Evolutionary conservation across 2,888 invertebrate genomes (phyloP), one percentile per base, ranked within the genome.

Genomic region (Acronicta aceris): DNA sequence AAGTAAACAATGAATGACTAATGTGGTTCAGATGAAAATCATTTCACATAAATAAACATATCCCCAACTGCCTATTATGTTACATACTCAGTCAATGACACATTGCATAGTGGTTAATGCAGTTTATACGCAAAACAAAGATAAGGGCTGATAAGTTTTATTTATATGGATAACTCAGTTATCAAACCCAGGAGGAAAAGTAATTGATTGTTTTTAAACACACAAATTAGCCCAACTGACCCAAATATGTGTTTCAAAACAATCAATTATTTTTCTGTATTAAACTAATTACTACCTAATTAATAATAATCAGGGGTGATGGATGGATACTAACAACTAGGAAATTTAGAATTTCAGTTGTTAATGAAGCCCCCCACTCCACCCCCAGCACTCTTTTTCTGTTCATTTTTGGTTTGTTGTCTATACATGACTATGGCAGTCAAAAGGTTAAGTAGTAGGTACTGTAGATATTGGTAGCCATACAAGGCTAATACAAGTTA

Each of bases 121-220:
- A 78, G 58, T 63, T 64, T 55, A 47, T 49, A 68, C 62, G 62
- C 74, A 67, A 57, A 78, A 63, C 65, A 59, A 13, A 65, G 88
- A 89, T 89, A 88, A 87, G 73, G 51, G 60, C 54, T 70, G 84
- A 84, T 85, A 83, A 80, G 64, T 58, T 59, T 30, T 79, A 78
- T 80, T 81, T 80, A 81, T 75, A 67, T 70, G 42, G 63, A 77
- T 79, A 65, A 77, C 76, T 73, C 50, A 55, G 48, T 68, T 83
- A 85, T 81, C 75, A 40, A 68, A 71, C 81, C 81, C 81, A 81
- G 80, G 81, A 85, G 76, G 74, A 64, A 55, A 70, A 71, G 46
- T 65, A 58, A 72, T 74, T 65, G 52, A 52, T 59, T 69, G 61
- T 60, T 61, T 68, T 67, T 16, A 52, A 7, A 17, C 9, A 16